Evolutionary conservation across 2,888 invertebrate genomes (phyloP), one percentile per base, ranked within the genome.

Genomic region (Hypolimnas misippus): DNA sequence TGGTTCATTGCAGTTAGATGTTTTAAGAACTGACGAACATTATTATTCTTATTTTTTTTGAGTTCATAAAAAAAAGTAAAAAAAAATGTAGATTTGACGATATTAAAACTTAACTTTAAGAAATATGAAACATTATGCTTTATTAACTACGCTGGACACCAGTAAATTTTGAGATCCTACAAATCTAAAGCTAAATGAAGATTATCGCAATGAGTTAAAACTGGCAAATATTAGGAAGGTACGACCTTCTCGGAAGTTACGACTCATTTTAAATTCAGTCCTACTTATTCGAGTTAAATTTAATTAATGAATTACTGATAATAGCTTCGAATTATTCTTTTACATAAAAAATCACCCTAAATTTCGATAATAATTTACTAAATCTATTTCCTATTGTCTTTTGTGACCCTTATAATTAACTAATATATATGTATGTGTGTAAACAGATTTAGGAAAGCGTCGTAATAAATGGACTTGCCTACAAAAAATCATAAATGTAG

Each of bases 301-400:
- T 10, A 10, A 16, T 29, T 31, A 31, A 31, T 6, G 2, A 31
- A 2, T 25, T 19, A 29, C 8, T n/a, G 14, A 52, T 17, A n/a
- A 29, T 51, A 51, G 21, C 2, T 10, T 52, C 12, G 12, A 19
- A 52, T 19, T 19, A n/a, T 12, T 52, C 19, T 19, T 17, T 8
- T 12, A 19, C 16, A 1, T 8, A 16, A 33, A 33, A 51, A 29
- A 31, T 16, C 17, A 51, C 14, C 2, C 1, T 51, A 10, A 17
- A 31, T 51, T 38, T 12, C 12, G n/a, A 25, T n/a, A 8, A 17
- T 33, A 17, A 52, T 52, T 52, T 12, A 35, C 29, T 33, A 46
- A 59, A 35, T 16, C 53, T 53, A 59, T 8, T 16, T 33, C 31
- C 57, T 64, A 59, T 70, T 67, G 66, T 71, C 68, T 66, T 65